Evolutionary conservation across 1,140 invertebrate genomes (phyloP).

Genomic region (Drosophila sulfurigaster): DNA sequence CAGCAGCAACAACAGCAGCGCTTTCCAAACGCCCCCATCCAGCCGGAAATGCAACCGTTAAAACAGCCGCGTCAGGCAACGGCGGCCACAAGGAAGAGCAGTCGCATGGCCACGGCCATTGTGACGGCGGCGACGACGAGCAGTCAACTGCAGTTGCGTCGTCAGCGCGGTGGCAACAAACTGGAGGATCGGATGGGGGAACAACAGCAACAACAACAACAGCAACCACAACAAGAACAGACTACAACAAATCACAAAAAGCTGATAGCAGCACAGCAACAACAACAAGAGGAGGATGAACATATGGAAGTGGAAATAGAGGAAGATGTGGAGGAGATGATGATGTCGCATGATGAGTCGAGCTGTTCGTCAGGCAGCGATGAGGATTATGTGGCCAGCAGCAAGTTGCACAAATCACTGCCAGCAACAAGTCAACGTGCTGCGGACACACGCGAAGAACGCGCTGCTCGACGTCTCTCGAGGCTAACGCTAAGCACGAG

Average conservation of each 20-base stretch:
- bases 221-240: constrained; percentile 21
- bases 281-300: constrained; percentile 11
- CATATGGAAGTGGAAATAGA: constrained; percentile 15
- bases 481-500: constrained; percentile 51
- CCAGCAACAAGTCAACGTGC: constrained; percentile 11
- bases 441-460: constrained; percentile 56
- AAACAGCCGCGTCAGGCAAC: constrained; percentile 37
- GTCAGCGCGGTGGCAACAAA: constrained; percentile 54
- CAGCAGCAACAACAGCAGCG: constrained; percentile 58
- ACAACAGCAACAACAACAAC: constrained; percentile 26
- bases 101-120: constrained; percentile 42
- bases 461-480: constrained; percentile 54
- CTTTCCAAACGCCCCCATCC: constrained; percentile 84
- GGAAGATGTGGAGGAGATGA: constrained; percentile 17
- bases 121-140: constrained; percentile 76
- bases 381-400: constrained; percentile 64
- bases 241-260: constrained; percentile 49
- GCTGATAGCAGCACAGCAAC: constrained; percentile 73
- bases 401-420: constrained; percentile 18
- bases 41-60: constrained; percentile 74
- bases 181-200: constrained; percentile 85
- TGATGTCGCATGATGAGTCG: constrained; percentile 43
- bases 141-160: constrained; percentile 66
- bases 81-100: constrained; percentile 74
- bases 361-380: constrained; percentile 63